A percentile compares a stretch with the other conserved stretches of the same genome.
These are phyloP conservation scores for Helarctos malayanus DNA, from an alignment of 2,797 vertebrate species.

Conservation along the genomic window DNA sequence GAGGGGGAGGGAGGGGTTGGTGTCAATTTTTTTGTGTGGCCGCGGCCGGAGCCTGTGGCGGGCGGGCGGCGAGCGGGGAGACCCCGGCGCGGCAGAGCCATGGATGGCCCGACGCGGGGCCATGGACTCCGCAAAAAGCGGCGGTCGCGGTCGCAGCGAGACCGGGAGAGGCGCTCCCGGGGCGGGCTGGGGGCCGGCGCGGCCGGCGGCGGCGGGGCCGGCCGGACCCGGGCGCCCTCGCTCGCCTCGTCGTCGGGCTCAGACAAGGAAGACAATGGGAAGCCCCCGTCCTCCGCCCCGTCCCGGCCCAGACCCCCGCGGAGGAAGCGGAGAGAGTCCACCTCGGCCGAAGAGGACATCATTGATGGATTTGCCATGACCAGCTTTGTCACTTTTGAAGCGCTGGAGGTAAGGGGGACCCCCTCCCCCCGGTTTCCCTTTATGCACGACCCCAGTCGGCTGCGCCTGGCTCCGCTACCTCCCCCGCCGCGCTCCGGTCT, in stretches of 20 bases:
- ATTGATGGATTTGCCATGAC: conserved; percentile 97
- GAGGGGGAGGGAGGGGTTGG: conserved; percentile 76
- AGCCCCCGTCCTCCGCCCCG: conserved; percentile 92
- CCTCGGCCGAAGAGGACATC: conserved; percentile 97
- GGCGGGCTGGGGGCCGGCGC: conserved; percentile 84
- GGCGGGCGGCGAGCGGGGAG: conserved; percentile 72
- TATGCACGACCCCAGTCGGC: conserved; percentile 77
- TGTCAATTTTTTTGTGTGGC: conserved; percentile 85
- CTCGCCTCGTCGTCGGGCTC: conserved; percentile 91
- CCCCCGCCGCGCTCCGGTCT: conserved; percentile 40
- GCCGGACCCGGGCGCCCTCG: conserved; percentile 87
- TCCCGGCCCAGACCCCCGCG: conserved; percentile 95
- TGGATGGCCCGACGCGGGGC: conserved; percentile 95
- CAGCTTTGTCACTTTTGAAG: conserved; percentile 96
- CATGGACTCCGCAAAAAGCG: conserved; percentile 95
- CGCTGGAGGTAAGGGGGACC: conserved; percentile 94
- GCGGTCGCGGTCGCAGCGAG: conserved; percentile 95
- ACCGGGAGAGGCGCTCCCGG: conserved; percentile 92
- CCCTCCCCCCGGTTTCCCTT: conserved; percentile 61
- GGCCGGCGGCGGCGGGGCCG: conserved; percentile 87
- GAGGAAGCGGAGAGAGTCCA: conserved; percentile 95
- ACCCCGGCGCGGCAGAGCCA: conserved; percentile 88
- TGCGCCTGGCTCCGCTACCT: conserved; percentile 57
- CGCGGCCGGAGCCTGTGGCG: conserved; percentile 79
- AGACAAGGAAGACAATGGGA: conserved; percentile 94